These are phyloP conservation scores for Musca domestica DNA, from an alignment of 1,140 invertebrate genomes.

Conservation along the genomic window DNA sequence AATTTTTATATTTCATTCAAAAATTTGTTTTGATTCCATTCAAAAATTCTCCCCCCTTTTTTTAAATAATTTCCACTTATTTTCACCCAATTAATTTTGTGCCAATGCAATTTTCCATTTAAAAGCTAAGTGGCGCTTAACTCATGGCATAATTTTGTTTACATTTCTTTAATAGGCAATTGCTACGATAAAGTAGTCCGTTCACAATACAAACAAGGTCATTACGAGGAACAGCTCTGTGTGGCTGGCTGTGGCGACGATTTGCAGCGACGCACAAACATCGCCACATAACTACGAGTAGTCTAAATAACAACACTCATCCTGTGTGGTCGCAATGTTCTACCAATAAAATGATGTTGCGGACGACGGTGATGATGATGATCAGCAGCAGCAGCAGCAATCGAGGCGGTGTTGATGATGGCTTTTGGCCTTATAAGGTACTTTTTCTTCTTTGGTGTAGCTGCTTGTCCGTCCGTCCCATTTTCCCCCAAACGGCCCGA, in stretches of 20 bases:
- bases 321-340: not conserved
- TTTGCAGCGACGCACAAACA: too few relatives aligned
- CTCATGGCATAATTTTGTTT: constrained; percentile 20
- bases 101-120: not conserved
- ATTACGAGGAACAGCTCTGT: too few relatives aligned
- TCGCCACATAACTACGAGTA: not conserved
- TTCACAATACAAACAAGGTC: not conserved
- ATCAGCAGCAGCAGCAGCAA: constrained; percentile 3
- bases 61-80: not conserved
- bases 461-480: too few relatives aligned
- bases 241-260: too few relatives aligned
- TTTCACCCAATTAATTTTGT: not conserved
- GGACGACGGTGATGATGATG: too few relatives aligned
- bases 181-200: not conserved
- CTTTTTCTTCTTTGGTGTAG: too few relatives aligned
- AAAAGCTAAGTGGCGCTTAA: constrained; percentile 19
- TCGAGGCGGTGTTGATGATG: constrained; percentile 13
- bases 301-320: not conserved
- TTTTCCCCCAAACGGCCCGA: constrained; percentile 31
- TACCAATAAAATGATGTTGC: not conserved
- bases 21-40: too few relatives aligned
- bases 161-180: not conserved
- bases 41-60: too few relatives aligned
- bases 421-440: too few relatives aligned
- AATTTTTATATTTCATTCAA: too few relatives aligned